Percentiles rank a stretch among this genome's conserved stretches.
These are phyloP conservation scores for Cyanoramphus novaezelandiae DNA, from an alignment of 2,113 vertebrate genomes.

Conservation along the genomic window DNA sequence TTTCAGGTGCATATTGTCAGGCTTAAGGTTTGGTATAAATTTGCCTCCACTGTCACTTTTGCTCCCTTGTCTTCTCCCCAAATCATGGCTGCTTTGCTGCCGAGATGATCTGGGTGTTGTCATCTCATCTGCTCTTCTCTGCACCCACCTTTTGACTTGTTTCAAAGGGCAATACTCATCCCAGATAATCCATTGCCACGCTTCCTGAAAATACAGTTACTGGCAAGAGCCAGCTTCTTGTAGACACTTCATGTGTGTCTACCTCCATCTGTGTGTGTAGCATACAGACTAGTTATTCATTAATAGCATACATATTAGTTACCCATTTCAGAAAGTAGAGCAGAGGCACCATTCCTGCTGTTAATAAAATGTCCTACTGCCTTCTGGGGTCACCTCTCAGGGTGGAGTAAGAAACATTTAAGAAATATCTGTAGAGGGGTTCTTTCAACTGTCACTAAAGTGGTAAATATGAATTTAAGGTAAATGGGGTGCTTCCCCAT, in stretches of 20 bases:
- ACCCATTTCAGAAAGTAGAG: neutral
- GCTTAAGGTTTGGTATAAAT: neutral
- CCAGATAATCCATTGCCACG: neutral
- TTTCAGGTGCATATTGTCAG: neutral
- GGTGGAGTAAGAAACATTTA: neutral
- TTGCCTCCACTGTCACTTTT: neutral
- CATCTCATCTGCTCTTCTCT: neutral
- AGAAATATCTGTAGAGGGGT: neutral
- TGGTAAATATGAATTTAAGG: neutral
- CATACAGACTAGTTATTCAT: neutral
- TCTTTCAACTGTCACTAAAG: neutral
- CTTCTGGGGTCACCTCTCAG: neutral
- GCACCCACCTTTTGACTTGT: neutral
- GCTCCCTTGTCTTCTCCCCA: neutral
- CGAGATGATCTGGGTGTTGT: neutral
- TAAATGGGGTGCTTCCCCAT: neutral
- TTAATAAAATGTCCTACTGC: neutral
- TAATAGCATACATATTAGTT: neutral
- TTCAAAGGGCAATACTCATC: neutral
- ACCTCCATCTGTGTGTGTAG: neutral
- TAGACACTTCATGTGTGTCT: fast-evolving
- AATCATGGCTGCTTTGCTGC: neutral
- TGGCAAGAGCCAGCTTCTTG: neutral
- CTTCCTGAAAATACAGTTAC: neutral
- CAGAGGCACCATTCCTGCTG: neutral